Conservation (phyloP, 2,113 vertebrate genomes). For the Symphodus melops region DNA sequence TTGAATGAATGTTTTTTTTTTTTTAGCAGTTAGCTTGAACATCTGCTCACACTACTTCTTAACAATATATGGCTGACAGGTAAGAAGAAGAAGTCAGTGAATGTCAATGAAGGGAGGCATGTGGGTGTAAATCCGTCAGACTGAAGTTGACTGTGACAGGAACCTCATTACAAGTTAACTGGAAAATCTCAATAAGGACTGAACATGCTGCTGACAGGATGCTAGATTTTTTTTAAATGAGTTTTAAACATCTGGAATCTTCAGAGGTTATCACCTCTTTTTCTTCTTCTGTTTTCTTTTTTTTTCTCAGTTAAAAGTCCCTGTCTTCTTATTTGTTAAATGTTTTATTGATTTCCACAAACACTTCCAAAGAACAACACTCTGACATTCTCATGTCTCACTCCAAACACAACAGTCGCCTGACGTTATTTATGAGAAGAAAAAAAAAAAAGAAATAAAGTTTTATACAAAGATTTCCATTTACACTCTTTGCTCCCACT, state of each 20-base stretch:
- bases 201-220: not conserved
- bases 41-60: not conserved
- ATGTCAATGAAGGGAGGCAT: not conserved
- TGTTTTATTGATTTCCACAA: constrained; percentile 36
- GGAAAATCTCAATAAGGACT: not conserved
- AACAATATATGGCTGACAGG: not conserved
- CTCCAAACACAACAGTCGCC: constrained; percentile 14
- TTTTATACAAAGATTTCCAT: constrained; percentile 49
- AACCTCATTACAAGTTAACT: not conserved
- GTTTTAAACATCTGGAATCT: constrained; percentile 1
- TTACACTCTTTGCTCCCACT: constrained; percentile 30
- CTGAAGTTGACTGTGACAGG: not conserved
- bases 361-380: constrained; percentile 25
- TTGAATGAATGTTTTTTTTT: not conserved
- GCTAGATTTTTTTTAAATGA: not conserved
- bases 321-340: constrained; percentile 36
- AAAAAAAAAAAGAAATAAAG: constrained; percentile 6
- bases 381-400: constrained; percentile 23
- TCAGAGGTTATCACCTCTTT: not conserved
- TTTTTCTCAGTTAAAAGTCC: constrained; percentile 4
- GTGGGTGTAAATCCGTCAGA: not conserved
- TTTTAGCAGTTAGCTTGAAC: not conserved
- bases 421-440: constrained; percentile 12
- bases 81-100: not conserved
- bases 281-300: constrained; percentile 3